A percentile compares a stretch with the other conserved stretches of the same genome.
These are phyloP conservation scores for Montipora sp. DNA, from an alignment of 64 coral and sea anemone genomes.

Conservation along the genomic window DNA sequence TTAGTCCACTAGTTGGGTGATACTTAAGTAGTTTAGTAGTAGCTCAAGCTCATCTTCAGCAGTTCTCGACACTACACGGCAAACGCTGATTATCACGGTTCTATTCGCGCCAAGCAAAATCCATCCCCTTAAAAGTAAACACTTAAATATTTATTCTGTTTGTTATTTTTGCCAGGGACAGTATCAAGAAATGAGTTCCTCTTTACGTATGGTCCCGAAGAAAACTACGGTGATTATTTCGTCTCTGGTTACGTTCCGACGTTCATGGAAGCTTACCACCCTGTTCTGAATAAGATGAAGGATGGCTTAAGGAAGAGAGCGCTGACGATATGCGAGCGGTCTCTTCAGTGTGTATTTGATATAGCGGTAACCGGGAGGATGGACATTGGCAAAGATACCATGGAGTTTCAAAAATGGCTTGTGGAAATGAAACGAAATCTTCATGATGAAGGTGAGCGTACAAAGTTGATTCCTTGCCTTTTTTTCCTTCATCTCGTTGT, in stretches of 20 bases:
- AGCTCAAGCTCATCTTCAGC: too few species aligned
- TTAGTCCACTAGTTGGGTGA: too few species aligned
- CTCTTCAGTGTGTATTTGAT: constrained; percentile 75
- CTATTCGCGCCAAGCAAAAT: too few species aligned
- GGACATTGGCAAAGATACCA: constrained; percentile 60
- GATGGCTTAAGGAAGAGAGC: constrained; percentile 10
- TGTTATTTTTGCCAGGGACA: constrained; percentile 50
- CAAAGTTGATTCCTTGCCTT: neutral
- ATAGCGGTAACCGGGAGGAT: constrained; percentile 44
- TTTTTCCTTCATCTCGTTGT: neutral
- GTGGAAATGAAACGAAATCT: neutral
- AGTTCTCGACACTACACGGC: too few species aligned
- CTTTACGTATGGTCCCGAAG: constrained; percentile 64
- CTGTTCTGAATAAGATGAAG: constrained; percentile 46
- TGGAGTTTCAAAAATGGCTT: constrained; percentile 36
- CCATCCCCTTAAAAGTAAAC: too few species aligned
- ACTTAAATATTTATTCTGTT: too few species aligned
- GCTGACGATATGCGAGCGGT: constrained; percentile 52
- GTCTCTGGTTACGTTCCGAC: constrained; percentile 41
- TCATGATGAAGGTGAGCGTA: neutral
- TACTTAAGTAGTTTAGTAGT: too few species aligned
- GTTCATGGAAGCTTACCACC: constrained; percentile 43
- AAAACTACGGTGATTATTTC: constrained; percentile 20
- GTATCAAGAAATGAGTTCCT: constrained; percentile 45
- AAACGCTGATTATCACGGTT: too few species aligned